Percentiles rank a stretch among this genome's conserved stretches.
phyloP scores from a whole-genome alignment of 2,888 invertebrate species.

The Panorpa germanica region DNA sequence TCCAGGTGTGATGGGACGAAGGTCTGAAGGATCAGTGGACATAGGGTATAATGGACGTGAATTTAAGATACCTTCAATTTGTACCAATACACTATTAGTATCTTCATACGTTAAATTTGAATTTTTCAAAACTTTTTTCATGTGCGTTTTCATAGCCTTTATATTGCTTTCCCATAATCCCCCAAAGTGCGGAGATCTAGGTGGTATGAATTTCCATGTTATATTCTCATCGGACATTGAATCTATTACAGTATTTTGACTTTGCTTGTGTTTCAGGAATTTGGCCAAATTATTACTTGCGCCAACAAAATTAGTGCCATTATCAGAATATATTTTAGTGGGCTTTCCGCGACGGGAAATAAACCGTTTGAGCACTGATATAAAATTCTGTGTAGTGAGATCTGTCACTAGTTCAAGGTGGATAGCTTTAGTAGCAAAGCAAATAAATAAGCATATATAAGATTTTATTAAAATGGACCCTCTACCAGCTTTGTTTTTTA shows the following conservation, averaged over 20 bases:
- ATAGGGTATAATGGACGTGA: constrained; percentile 15
- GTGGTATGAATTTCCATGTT: constrained; percentile 11
- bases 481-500: constrained; percentile 1
- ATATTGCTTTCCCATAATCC: constrained; percentile 12
- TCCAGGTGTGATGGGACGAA: constrained; percentile 15
- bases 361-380: constrained; percentile 12
- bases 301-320: constrained; percentile 13
- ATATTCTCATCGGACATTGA: neutral
- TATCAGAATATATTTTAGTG: constrained; percentile 12
- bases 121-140: constrained; percentile 10
- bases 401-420: constrained; percentile 13
- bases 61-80: constrained; percentile 15
- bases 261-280: no score
- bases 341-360: constrained; percentile 12
- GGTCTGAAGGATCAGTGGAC: constrained; percentile 14
- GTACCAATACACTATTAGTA: constrained; percentile 11
- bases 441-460: constrained; percentile 13
- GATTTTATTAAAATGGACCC: no score
- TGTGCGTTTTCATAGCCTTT: constrained; percentile 10
- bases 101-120: constrained; percentile 12
- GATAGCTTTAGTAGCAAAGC: constrained; percentile 13
- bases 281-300: constrained; percentile 8
- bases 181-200: constrained; percentile 11
- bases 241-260: neutral
- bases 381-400: constrained; percentile 11